Evolutionary conservation across 2,888 invertebrate genomes (phyloP), one percentile per base, ranked within the genome.

Genomic region (Pachycephus smyrnensis): DNA sequence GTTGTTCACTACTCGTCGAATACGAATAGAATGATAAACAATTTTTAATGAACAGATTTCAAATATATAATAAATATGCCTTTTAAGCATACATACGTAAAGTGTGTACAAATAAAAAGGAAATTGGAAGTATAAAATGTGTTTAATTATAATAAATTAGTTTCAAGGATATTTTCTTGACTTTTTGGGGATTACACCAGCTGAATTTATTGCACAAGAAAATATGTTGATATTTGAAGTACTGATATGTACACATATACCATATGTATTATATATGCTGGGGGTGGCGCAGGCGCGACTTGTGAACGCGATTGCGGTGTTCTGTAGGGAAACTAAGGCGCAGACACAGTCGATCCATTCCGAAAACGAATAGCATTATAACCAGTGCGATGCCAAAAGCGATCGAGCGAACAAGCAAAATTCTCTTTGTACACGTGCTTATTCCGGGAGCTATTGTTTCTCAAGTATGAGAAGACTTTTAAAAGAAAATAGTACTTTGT

Each of bases 351-450:
- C 23, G 23, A 55, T 55, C 55, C 9, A 55, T 55, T 55, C 55
- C 23, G 55, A 55, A 55, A 55, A 55, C 55, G 55, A 55, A 55
- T 55, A 55, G 55, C 55, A 55, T 75, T 78, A 69, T 71, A 75
- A 30, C 73, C 80, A 81, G 81, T 81, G 76, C 80, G 81, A 80
- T 77, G 73, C 68, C 76, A 76, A 75, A 68, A 76, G 76, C 69
- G 69, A 69, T 12, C 55, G 71, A 69, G 68, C 31, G 31, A 76
- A 75, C 78, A 55, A 73, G 73, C 69, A 11, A 12, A 55, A 75
- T 40, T 35, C 69, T 73, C 75, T 31, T 73, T 78, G 55, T 69
- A 68, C 79, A 81, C 79, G 81, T 81, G 82, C 68, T 73, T 73
- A 15, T 74, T 76, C 31, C 12, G 55, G 23, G 23, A 9, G 23